phyloP scores from a whole-genome alignment of 2,797 vertebrate genomes.

The Florisuga fusca region DNA sequence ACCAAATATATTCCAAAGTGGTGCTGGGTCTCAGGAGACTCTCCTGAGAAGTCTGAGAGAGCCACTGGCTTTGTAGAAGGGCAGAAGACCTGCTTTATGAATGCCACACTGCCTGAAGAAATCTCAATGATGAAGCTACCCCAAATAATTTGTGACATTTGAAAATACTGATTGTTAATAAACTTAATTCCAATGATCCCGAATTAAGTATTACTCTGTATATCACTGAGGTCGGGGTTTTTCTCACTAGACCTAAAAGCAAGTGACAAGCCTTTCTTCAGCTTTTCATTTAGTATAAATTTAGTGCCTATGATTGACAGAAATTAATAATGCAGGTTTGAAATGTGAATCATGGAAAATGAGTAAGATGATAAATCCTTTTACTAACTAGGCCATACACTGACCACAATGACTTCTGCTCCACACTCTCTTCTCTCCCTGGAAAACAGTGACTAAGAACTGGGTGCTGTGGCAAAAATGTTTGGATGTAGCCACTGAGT shows the following conservation, averaged over 20 bases:
- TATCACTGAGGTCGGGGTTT: rapidly evolving
- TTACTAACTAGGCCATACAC: background rate
- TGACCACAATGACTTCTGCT: constrained; percentile 20
- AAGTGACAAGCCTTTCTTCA: background rate
- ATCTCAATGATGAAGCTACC: background rate
- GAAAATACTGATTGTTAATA: background rate
- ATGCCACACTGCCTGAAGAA: background rate
- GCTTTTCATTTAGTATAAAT: background rate
- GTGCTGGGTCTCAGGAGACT: background rate
- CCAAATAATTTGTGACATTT: background rate
- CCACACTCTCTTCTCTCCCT: background rate
- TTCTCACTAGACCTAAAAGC: background rate
- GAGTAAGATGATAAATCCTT: background rate
- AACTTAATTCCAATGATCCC: background rate
- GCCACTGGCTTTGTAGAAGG: background rate
- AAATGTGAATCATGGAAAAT: constrained; percentile 31
- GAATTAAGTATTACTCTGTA: background rate
- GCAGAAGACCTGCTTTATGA: background rate
- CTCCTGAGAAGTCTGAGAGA: background rate
- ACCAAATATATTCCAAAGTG: background rate
- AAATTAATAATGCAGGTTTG: background rate
- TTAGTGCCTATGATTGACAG: background rate
- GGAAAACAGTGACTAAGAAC: background rate
- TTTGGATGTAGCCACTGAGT: constrained; percentile 14
- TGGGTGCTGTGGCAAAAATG: constrained; percentile 16